Evolutionary conservation across 1,140 invertebrate genomes (phyloP).

Genomic region (Papilio helenus): DNA sequence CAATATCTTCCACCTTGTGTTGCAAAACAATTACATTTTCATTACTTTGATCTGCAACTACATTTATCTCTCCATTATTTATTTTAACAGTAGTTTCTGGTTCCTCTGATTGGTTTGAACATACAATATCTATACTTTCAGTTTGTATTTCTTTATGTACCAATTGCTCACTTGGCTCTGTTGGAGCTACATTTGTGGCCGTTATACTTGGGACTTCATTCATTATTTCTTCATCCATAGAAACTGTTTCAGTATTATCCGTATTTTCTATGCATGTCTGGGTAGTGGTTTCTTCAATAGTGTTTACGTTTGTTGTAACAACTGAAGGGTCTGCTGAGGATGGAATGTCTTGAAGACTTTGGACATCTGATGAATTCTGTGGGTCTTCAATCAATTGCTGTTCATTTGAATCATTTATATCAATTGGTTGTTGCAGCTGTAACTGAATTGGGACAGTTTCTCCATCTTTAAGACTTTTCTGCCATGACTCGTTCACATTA

Average conservation of each 20-base stretch:
- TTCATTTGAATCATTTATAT: conserved; percentile 5
- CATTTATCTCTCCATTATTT: conserved; percentile 29
- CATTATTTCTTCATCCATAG: conserved; percentile 23
- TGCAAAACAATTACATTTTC: conserved; percentile 5
- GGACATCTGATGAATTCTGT: conserved; percentile 17
- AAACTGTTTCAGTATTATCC: neutral
- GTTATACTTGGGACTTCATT: conserved; percentile 12
- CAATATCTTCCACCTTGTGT: conserved; percentile 1
- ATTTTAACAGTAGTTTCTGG: conserved; percentile 19
- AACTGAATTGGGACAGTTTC: conserved; percentile 51
- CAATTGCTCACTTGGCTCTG: conserved; percentile 24
- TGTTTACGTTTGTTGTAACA: neutral
- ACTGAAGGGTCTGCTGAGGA: conserved; percentile 41
- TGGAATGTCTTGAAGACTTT: conserved; percentile 35
- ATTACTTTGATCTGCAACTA: conserved; percentile 32
- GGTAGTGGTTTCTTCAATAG: neutral
- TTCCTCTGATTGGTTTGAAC: conserved; percentile 38
- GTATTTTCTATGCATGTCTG: neutral
- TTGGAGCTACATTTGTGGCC: neutral
- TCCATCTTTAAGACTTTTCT: conserved; percentile 53
- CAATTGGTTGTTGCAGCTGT: conserved; percentile 46
- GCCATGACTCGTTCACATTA: conserved; percentile 56
- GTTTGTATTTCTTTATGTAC: conserved; percentile 41
- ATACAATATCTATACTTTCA: conserved; percentile 27
- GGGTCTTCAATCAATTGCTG: neutral